phyloP scores from a whole-genome alignment of 2,113 vertebrate genomes.

The Oryzias celebensis region DNA sequence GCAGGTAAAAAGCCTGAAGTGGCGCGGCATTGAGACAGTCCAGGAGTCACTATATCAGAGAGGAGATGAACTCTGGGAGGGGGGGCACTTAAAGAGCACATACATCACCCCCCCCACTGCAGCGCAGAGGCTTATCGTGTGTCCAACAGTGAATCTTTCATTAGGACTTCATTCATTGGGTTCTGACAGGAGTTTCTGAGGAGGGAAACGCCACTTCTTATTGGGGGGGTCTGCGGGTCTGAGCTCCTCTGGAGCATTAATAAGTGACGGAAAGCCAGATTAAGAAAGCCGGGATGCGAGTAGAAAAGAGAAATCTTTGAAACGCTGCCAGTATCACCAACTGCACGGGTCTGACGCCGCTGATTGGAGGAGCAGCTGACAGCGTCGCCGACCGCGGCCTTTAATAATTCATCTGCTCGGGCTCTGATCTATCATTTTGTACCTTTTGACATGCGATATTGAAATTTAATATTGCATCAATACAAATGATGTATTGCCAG shows the following conservation, averaged over 20 bases:
- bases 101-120: conserved; percentile 46
- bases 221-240: conserved; percentile 57
- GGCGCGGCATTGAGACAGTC: conserved; percentile 18
- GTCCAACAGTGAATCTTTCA: conserved; percentile 56
- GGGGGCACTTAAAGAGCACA: conserved; percentile 55
- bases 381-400: conserved; percentile 70
- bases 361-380: conserved; percentile 79
- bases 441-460: conserved; percentile 85
- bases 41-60: conserved; percentile 52
- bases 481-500: conserved; percentile 82
- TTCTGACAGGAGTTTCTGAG: conserved; percentile 23
- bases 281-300: conserved; percentile 65
- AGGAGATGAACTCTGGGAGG: conserved; percentile 59
- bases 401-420: conserved; percentile 85
- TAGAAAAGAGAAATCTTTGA: conserved; percentile 71
- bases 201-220: conserved; percentile 53
- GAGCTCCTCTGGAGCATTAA: conserved; percentile 66
- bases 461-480: conserved; percentile 86
- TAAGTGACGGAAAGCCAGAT: conserved; percentile 78
- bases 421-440: conserved; percentile 85
- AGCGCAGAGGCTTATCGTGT: conserved; percentile 36
- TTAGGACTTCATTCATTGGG: conserved; percentile 50
- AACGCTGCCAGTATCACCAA: conserved; percentile 76
- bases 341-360: conserved; percentile 76
- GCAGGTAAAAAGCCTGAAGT: conserved; percentile 20